Evolutionary conservation across 2,797 vertebrate genomes (phyloP).

Genomic region (Sebastolobus altivelis): DNA sequence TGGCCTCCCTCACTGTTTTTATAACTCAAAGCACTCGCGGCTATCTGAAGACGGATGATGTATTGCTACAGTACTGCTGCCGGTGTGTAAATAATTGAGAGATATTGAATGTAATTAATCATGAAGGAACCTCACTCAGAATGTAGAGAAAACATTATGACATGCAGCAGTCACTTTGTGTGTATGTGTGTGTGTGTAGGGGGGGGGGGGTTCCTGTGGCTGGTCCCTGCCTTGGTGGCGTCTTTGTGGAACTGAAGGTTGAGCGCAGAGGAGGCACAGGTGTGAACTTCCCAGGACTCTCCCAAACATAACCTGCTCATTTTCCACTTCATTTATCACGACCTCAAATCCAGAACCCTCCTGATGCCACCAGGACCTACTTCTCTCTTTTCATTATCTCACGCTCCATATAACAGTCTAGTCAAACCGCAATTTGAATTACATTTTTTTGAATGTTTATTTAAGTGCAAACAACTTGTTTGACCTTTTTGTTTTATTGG

Average conservation of each 20-base stretch:
- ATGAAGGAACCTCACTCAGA: slow-evolving; percentile 31
- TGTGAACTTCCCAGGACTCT: slow-evolving; percentile 50
- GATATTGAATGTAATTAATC: slow-evolving; percentile 59
- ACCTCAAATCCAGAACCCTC: slow-evolving; percentile 17
- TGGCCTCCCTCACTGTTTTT: slow-evolving; percentile 15
- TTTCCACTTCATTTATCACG: slow-evolving; percentile 67
- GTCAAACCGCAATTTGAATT: not conserved
- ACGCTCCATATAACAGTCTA: not conserved
- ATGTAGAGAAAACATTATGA: slow-evolving; percentile 25
- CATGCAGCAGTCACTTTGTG: not conserved
- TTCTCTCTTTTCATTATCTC: not conserved
- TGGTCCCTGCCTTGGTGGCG: slow-evolving; percentile 5
- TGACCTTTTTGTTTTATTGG: not conserved
- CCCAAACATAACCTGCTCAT: slow-evolving; percentile 28
- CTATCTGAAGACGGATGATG: slow-evolving; percentile 42
- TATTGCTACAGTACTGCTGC: slow-evolving; percentile 23
- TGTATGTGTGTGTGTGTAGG: slow-evolving; percentile 9
- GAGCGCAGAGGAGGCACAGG: slow-evolving; percentile 36
- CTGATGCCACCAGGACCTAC: not conserved
- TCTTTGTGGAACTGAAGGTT: slow-evolving; percentile 40
- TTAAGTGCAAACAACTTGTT: not conserved
- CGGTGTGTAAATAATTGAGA: slow-evolving; percentile 55
- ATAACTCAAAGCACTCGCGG: slow-evolving; percentile 24
- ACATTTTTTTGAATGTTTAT: not conserved
- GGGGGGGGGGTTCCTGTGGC: not conserved